Conservation (phyloP, 2,113 vertebrate species). For the Ptyas mucosa region DNA sequence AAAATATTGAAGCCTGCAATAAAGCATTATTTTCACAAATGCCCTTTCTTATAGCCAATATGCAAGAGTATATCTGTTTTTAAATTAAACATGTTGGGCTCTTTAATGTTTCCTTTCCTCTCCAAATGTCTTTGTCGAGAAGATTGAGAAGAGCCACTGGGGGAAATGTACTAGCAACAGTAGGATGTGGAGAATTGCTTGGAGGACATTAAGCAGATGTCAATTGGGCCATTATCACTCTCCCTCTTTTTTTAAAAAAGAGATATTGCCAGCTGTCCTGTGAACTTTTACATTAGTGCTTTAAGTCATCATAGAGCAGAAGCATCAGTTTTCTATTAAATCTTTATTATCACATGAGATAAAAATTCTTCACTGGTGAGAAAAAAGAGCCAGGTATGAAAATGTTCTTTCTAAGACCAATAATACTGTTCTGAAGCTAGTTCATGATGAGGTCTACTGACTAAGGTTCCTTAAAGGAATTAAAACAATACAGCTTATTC, state of each 20-base stretch:
- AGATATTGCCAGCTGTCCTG: constrained; percentile 74
- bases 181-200: constrained; percentile 72
- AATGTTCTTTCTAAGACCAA: not conserved
- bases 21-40: constrained; percentile 66
- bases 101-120: constrained; percentile 83
- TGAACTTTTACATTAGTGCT: constrained; percentile 65
- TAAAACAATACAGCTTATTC: not conserved
- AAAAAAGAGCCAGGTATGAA: not conserved
- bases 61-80: constrained; percentile 72
- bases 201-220: constrained; percentile 71
- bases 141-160: constrained; percentile 74
- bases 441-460: no score
- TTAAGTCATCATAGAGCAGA: constrained; percentile 59
- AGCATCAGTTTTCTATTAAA: constrained; percentile 54
- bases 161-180: constrained; percentile 76
- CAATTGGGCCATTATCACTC: constrained; percentile 69
- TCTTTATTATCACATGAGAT: constrained; percentile 62
- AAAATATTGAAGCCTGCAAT: constrained; percentile 71
- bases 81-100: constrained; percentile 72
- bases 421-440: not conserved
- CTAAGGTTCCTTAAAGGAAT: not conserved
- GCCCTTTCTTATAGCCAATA: constrained; percentile 63
- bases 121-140: constrained; percentile 83
- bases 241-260: constrained; percentile 31
- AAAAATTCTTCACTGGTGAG: constrained; percentile 34